Evolutionary conservation across 2,888 invertebrate species (phyloP).

Genomic region (Cactoblastis cactorum): DNA sequence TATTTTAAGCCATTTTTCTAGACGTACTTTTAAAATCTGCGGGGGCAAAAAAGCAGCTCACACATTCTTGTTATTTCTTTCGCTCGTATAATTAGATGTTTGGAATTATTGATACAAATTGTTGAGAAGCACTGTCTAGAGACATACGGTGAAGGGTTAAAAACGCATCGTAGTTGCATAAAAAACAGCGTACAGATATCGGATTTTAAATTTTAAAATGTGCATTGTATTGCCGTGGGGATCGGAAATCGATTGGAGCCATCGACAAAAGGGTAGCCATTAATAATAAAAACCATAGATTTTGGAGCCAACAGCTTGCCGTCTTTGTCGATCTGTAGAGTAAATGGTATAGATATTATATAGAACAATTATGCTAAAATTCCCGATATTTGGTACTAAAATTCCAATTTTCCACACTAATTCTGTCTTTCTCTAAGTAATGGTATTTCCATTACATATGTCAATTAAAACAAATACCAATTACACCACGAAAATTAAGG

Average conservation of each 20-base stretch:
- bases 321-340: slow-evolving; percentile 32
- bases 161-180: slow-evolving; percentile 74
- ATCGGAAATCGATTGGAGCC: slow-evolving; percentile 74
- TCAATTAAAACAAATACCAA: too few relatives aligned
- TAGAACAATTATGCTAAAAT: not conserved
- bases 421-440: too few relatives aligned
- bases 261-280: slow-evolving; percentile 71
- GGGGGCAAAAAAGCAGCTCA: too few relatives aligned
- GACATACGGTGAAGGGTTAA: slow-evolving; percentile 76
- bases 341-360: slow-evolving; percentile 25
- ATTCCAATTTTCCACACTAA: too few relatives aligned
- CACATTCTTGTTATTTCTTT: too few relatives aligned
- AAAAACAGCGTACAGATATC: slow-evolving; percentile 75
- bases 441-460: too few relatives aligned
- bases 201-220: slow-evolving; percentile 80
- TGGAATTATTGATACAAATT: slow-evolving; percentile 13
- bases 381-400: too few relatives aligned
- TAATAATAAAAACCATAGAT: slow-evolving; percentile 71
- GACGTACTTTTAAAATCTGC: too few relatives aligned
- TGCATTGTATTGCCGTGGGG: slow-evolving; percentile 74
- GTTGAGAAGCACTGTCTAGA: slow-evolving; percentile 50
- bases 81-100: too few relatives aligned
- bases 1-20: too few relatives aligned
- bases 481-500: too few relatives aligned
- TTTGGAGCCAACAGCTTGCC: slow-evolving; percentile 68